A percentile compares a stretch with the other conserved stretches of the same genome.
phyloP scores from a whole-genome alignment of 2,113 vertebrate genomes.

The Hassar affinis region DNA sequence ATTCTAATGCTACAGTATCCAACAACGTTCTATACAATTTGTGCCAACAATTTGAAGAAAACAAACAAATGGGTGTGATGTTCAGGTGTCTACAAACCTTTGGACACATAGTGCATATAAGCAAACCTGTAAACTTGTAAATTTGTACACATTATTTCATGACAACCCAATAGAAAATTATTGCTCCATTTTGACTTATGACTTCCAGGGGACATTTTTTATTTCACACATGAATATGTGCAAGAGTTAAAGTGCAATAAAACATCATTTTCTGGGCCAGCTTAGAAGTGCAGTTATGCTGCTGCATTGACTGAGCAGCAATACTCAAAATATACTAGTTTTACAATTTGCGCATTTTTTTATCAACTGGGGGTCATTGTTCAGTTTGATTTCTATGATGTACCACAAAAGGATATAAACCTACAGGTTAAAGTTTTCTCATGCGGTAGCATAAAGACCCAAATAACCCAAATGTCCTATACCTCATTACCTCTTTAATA shows the following conservation, averaged over 20 bases:
- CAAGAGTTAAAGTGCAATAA: neutral
- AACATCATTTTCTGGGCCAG: neutral
- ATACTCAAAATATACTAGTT: neutral
- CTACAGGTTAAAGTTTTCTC: neutral
- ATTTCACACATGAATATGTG: slow-evolving; percentile 8
- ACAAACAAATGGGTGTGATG: neutral
- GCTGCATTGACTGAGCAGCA: neutral
- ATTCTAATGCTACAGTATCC: neutral
- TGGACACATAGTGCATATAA: neutral
- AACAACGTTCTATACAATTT: neutral
- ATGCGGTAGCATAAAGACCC: no score
- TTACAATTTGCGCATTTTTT: neutral
- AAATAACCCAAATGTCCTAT: neutral
- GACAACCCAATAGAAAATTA: neutral
- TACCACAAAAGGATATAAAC: neutral
- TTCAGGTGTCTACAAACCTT: neutral
- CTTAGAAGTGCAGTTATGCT: neutral
- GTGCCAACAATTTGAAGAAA: neutral
- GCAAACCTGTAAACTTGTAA: neutral
- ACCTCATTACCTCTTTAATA: neutral
- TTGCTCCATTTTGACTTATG: neutral
- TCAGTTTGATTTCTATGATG: neutral
- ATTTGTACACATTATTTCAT: slow-evolving; percentile 7
- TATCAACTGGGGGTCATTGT: neutral
- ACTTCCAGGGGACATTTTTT: slow-evolving; percentile 1